Evolutionary conservation across 2,113 vertebrate genomes (phyloP).

Genomic region (Anarhynchus alexandrinus): DNA sequence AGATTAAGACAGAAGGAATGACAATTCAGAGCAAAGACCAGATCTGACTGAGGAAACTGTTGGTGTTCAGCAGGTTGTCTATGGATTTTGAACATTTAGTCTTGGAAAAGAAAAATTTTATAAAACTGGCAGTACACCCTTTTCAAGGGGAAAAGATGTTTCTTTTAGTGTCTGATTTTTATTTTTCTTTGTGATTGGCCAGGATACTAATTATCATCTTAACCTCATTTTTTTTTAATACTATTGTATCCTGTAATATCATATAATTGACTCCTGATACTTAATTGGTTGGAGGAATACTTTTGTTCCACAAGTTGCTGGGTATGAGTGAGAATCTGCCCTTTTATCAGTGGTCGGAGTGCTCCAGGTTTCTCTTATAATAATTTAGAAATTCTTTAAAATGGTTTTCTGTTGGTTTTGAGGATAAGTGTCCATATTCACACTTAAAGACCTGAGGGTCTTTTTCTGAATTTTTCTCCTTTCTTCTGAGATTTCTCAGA

Average conservation of each 20-base stretch:
- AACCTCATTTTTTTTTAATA: background rate
- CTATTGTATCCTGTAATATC: background rate
- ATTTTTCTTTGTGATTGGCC: background rate
- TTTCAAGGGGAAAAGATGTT: background rate
- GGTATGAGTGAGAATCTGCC: background rate
- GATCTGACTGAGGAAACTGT: background rate
- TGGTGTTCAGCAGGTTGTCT: background rate
- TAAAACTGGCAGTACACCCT: background rate
- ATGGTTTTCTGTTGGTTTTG: background rate
- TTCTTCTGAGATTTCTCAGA: background rate
- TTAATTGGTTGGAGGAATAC: background rate
- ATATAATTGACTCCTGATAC: background rate
- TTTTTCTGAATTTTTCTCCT: background rate
- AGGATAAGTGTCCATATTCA: background rate
- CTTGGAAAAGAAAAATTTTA: background rate
- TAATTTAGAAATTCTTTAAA: background rate
- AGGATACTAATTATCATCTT: background rate
- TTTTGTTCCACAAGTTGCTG: background rate
- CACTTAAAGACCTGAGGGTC: background rate
- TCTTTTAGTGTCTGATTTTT: background rate
- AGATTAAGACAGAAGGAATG: background rate
- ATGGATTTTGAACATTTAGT: background rate
- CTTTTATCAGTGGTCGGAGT: background rate
- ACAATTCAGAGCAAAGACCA: background rate
- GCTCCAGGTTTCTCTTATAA: background rate